Conservation (phyloP, 2,888 invertebrate species). For the Leptura quadrifasciata region DNA sequence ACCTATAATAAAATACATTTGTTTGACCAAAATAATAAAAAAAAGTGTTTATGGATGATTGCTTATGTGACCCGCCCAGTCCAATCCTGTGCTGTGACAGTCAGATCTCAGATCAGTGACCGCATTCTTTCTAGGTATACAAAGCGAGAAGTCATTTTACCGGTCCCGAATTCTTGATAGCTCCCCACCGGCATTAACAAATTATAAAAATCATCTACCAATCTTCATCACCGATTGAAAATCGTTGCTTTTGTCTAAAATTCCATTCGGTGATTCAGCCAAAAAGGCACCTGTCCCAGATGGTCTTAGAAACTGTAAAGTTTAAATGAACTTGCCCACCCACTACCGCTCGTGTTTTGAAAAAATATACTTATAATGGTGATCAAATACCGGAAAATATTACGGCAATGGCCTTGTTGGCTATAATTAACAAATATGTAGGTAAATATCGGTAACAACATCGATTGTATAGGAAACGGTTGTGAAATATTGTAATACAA, state of each 20-base stretch:
- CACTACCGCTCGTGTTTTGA: constrained; percentile 1
- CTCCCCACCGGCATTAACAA: constrained; percentile 32
- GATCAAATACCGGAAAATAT: constrained; percentile 16
- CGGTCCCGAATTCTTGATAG: constrained; percentile 39
- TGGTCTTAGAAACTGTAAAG: neutral
- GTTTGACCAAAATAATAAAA: neutral
- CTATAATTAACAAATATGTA: neutral
- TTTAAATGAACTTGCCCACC: neutral
- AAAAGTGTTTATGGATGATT: neutral
- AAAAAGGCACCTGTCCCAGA: neutral
- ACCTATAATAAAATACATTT: neutral
- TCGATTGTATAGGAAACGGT: neutral
- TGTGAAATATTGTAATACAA: neutral
- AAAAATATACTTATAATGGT: neutral
- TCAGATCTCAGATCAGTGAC: constrained; percentile 54
- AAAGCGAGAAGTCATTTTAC: constrained; percentile 39
- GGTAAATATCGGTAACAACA: neutral
- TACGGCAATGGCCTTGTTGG: neutral
- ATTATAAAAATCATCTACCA: constrained; percentile 24
- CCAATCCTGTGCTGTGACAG: constrained; percentile 18
- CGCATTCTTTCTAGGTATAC: constrained; percentile 58
- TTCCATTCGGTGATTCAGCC: neutral
- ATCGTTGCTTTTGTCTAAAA: constrained; percentile 9
- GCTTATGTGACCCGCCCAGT: neutral
- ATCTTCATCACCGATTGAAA: constrained; percentile 17